Evolutionary conservation across 1,140 invertebrate genomes (phyloP).

Genomic region (Drosophila ogumai): DNA sequence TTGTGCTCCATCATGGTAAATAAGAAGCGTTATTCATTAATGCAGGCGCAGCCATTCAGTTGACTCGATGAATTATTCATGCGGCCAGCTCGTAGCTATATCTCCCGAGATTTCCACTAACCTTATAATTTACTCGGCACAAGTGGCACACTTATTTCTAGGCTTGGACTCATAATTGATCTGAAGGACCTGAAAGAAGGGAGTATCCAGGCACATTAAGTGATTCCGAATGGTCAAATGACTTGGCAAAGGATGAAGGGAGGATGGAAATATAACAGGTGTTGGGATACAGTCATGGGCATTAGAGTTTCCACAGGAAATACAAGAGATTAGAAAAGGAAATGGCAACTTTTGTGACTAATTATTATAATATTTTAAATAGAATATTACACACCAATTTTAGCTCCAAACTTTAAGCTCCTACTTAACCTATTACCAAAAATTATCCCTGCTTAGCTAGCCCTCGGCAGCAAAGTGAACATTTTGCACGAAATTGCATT

Average conservation of each 20-base stretch:
- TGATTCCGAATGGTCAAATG: constrained; percentile 63
- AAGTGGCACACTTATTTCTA: constrained; percentile 70
- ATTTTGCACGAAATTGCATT: constrained; percentile 63
- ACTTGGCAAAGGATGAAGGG: constrained; percentile 33
- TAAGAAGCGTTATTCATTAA: constrained; percentile 79
- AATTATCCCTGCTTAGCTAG: constrained; percentile 31
- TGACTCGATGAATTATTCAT: constrained; percentile 74
- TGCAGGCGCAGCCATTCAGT: constrained; percentile 55
- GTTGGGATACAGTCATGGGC: constrained; percentile 21
- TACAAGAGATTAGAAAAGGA: not conserved
- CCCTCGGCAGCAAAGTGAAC: constrained; percentile 25
- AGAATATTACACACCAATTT: not conserved
- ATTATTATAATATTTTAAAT: not conserved
- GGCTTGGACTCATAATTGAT: constrained; percentile 57
- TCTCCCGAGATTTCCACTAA: constrained; percentile 13
- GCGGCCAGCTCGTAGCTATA: constrained; percentile 22
- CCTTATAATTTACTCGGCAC: constrained; percentile 66
- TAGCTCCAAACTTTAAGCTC: not conserved
- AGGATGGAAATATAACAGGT: constrained; percentile 56
- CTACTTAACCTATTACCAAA: constrained; percentile 31
- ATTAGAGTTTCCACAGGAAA: constrained; percentile 1
- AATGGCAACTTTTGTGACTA: not conserved
- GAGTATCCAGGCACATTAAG: constrained; percentile 56
- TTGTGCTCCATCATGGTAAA: constrained; percentile 78
- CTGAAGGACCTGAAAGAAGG: constrained; percentile 48